phyloP scores from a whole-genome alignment of 2,113 vertebrate genomes.

The Barbus barbus region DNA sequence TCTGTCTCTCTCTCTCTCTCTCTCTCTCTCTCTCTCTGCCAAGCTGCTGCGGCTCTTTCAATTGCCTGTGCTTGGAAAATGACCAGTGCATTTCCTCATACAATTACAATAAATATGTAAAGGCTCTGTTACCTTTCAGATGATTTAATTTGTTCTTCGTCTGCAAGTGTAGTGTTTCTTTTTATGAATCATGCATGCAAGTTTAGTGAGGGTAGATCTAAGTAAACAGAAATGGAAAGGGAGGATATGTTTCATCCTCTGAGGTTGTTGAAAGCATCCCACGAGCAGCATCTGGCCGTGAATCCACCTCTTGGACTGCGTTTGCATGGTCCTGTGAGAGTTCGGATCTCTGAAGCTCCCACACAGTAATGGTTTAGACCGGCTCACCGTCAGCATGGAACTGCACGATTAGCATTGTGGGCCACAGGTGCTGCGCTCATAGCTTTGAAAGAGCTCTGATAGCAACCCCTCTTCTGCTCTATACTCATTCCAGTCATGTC shows the following conservation, averaged over 20 bases:
- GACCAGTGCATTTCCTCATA: constrained; percentile 71
- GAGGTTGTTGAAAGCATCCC: constrained; percentile 70
- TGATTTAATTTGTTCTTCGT: constrained; percentile 57
- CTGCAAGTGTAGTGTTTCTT: constrained; percentile 53
- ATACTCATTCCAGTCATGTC: constrained; percentile 47
- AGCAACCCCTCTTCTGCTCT: constrained; percentile 45
- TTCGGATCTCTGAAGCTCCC: constrained; percentile 65
- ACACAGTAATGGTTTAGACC: constrained; percentile 68
- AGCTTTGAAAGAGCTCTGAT: constrained; percentile 55
- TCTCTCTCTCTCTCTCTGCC: constrained; percentile 55
- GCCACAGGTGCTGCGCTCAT: constrained; percentile 44
- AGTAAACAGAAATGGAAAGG: constrained; percentile 49
- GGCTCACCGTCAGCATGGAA: constrained; percentile 56
- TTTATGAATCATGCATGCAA: constrained; percentile 45
- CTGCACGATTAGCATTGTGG: constrained; percentile 64
- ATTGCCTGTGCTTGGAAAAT: constrained; percentile 75
- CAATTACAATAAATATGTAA: constrained; percentile 70
- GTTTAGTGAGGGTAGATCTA: constrained; percentile 11
- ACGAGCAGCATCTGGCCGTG: constrained; percentile 70
- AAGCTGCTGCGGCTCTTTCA: constrained; percentile 67
- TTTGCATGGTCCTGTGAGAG: constrained; percentile 71
- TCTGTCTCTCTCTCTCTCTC: no score
- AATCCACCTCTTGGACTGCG: constrained; percentile 74
- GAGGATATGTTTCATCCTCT: constrained; percentile 64
- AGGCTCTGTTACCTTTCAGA: constrained; percentile 63